Evolutionary conservation across 64 coral and sea anemone species (phyloP).

Genomic region (Exaiptasia diaphana): DNA sequence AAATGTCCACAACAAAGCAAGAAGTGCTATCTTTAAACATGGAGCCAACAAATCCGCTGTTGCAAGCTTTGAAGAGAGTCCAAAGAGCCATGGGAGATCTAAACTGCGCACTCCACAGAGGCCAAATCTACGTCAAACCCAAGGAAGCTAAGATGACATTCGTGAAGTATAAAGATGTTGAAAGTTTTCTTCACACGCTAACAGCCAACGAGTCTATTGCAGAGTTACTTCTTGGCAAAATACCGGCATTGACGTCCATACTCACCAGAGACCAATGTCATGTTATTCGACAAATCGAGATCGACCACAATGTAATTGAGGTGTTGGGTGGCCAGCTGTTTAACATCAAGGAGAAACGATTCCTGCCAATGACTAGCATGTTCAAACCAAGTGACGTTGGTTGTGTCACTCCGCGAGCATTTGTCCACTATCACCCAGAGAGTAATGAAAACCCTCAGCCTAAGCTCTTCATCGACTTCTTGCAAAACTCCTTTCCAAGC

Average conservation of each 20-base stretch:
- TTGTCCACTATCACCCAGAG: background rate
- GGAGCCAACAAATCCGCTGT: too few species aligned
- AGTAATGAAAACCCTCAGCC: background rate
- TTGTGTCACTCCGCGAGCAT: background rate
- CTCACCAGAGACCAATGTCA: background rate
- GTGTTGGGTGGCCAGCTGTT: too few species aligned
- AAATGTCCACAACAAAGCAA: too few species aligned
- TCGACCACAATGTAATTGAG: constrained; percentile 22
- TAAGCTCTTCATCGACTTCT: background rate
- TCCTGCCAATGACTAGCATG: too few species aligned
- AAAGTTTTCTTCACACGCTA: background rate
- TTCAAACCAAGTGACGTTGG: too few species aligned
- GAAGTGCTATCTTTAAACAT: too few species aligned
- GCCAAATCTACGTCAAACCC: background rate
- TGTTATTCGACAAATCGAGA: background rate
- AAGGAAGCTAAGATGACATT: background rate
- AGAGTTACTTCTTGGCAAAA: background rate
- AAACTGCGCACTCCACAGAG: background rate
- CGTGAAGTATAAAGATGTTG: constrained; percentile 1
- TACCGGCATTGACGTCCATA: background rate
- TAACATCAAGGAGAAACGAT: too few species aligned
- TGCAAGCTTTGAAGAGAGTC: constrained; percentile 5
- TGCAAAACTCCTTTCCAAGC: background rate
- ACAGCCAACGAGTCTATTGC: background rate
- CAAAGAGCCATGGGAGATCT: background rate